phyloP scores from a whole-genome alignment of 92 coral and sea anemone genomes.

The Zoanthus sansibaricus region DNA sequence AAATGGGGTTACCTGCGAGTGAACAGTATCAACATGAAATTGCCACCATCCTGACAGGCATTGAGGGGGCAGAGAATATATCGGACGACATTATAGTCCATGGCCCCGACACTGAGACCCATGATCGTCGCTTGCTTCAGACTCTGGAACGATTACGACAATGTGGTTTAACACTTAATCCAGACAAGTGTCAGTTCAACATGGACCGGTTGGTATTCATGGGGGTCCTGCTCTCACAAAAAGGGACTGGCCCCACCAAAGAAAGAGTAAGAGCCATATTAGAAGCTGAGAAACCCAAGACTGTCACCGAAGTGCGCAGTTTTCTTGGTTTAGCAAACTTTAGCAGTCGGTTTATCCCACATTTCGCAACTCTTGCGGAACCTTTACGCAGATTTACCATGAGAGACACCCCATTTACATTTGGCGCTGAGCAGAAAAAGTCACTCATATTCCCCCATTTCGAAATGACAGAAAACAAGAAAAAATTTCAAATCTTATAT shows the following conservation, averaged over 20 bases:
- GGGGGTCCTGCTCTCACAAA: slow-evolving; percentile 41
- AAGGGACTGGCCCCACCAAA: slow-evolving; percentile 53
- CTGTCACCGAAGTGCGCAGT: slow-evolving; percentile 26
- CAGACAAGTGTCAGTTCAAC: slow-evolving; percentile 27
- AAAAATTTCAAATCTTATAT: too few species aligned
- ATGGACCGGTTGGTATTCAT: slow-evolving; percentile 37
- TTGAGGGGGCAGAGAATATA: neutral
- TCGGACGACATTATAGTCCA: too few species aligned
- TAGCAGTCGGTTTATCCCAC: slow-evolving; percentile 21
- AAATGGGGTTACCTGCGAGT: too few species aligned
- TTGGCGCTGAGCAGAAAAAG: slow-evolving; percentile 35
- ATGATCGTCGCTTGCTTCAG: neutral
- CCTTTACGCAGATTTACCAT: slow-evolving; percentile 5
- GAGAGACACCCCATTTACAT: slow-evolving; percentile 35
- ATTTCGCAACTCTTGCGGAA: slow-evolving; percentile 17
- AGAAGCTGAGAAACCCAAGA: neutral
- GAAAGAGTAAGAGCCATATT: slow-evolving; percentile 17
- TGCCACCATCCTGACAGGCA: neutral
- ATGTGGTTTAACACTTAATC: slow-evolving; percentile 25
- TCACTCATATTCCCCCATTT: neutral
- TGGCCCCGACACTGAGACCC: neutral
- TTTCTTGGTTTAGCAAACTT: slow-evolving; percentile 35
- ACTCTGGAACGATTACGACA: neutral
- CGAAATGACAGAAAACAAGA: too few species aligned
- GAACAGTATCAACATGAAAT: too few species aligned